Evolutionary conservation across 2,888 invertebrate genomes (phyloP).

Genomic region (Leptopilina syphax): DNA sequence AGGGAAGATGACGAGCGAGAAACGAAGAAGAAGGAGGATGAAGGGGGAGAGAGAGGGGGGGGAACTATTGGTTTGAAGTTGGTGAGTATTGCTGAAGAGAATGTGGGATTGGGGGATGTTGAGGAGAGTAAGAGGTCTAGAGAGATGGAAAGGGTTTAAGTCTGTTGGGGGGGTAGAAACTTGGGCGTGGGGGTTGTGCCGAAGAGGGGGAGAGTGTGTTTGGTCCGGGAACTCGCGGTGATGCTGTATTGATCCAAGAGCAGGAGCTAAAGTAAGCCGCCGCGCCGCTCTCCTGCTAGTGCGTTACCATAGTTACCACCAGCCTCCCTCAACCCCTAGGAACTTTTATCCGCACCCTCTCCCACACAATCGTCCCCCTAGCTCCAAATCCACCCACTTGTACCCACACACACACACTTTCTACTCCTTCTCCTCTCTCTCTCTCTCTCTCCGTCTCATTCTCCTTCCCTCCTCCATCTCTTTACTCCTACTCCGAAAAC

Average conservation of each 20-base stretch:
- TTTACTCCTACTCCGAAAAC: conserved; percentile 38
- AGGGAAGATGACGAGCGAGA: conserved; percentile 52
- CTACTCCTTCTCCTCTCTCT: conserved; percentile 53
- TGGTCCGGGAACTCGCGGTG: conserved; percentile 74
- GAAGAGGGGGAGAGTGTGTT: conserved; percentile 69
- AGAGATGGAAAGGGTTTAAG: conserved; percentile 41
- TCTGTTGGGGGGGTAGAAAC: conserved; percentile 36
- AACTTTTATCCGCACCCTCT: conserved; percentile 49
- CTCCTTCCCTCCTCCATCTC: conserved; percentile 42
- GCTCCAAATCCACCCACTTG: conserved; percentile 50
- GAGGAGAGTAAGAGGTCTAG: conserved; percentile 53
- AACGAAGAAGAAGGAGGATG: not conserved
- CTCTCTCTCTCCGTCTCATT: conserved; percentile 52
- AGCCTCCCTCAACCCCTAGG: conserved; percentile 66
- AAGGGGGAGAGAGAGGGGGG: conserved; percentile 37
- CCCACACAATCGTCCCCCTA: conserved; percentile 60
- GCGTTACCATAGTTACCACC: conserved; percentile 75
- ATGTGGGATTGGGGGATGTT: conserved; percentile 43
- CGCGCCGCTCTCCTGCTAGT: conserved; percentile 59
- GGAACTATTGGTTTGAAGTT: conserved; percentile 32
- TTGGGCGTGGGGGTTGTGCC: conserved; percentile 57
- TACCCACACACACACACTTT: conserved; percentile 33
- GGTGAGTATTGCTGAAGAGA: conserved; percentile 41
- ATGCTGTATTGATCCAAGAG: conserved; percentile 76
- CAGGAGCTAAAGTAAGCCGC: conserved; percentile 73